Evolutionary conservation across 2,888 invertebrate genomes (phyloP), one percentile per base, ranked within the genome.

Genomic region (Stenurella melanura): DNA sequence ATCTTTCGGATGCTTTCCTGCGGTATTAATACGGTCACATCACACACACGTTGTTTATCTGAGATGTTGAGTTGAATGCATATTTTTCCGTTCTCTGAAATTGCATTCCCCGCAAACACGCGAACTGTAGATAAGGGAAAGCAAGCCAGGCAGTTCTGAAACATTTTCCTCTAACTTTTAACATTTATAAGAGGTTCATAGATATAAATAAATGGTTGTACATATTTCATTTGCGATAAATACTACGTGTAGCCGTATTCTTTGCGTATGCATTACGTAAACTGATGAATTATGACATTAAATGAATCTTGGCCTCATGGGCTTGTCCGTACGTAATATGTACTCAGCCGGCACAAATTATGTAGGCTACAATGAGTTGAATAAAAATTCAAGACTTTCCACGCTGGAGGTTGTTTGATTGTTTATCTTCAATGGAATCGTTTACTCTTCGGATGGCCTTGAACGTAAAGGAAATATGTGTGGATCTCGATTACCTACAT

Each of bases 171-270:
- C 30, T 60, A 26, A 60, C 60, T 19, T 60, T 21, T 60, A 64
- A 17, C 64, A 64, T 64, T 64, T 38, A 30, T 18, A 64, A 50
- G 17, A 12, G 11, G 66, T 17, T 66, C 18, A 26, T 26, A 42
- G 38, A 42, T 15, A 50, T 67, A 50, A 54, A 67, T 38, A 67
- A 67, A 18, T 42, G 54, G 67, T 67, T 67, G 67, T 67, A 67
- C 15, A 18, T 21, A 17, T 67, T 67, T 67, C 54, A n/a, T 15
- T 19, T 42, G 67, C 21, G 50, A 21, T 18, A 50, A 54, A 26
- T 30, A n/a, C 21, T 60, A 21, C n/a, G 15, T 58, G 58, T 21
- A 30, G 30, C 11, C 30, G 15, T 60, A 21, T 60, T 18, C 50
- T 12, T 12, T 38, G 38, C 34, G 50, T 50, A 67, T 19, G 42